Evolutionary conservation across 2,797 vertebrate species (phyloP), one percentile per base, ranked within the genome.

Genomic region (Tinamus major): DNA sequence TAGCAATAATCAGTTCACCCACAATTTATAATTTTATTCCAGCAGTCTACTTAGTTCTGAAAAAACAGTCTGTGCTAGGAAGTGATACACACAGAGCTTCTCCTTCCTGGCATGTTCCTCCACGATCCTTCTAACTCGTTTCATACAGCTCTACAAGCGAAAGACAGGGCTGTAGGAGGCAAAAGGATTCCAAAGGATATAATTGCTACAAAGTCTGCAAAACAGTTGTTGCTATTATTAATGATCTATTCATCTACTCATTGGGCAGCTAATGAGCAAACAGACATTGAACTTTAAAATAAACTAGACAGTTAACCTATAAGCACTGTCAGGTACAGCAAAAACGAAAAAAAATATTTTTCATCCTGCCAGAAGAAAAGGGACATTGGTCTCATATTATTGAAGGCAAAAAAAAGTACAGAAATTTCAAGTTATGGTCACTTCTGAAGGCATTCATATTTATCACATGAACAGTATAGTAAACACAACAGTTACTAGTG

Each of bases 171-270:
- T 93, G 87, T 20, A 74, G 44, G 56, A 79, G 83, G 83, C 44
- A 91, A 49, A 64, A 21, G 64, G 81, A 49, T 41, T 80, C 59
- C 21, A 8, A 53, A 80, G 20, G 24, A 26, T 27, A 44, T 79
- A 77, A 74, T 41, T 68, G 61, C 74, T 51, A 72, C 27, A 12
- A 31, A 48, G 61, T 76, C 87, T 81, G 76, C 87, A 79, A 42
- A 89, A 56, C 39, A 76, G 59, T 67, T 79, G 81, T 81, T 94
- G 39, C 77, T 84, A 1, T 56, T 85, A 41, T 74, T 92, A 86
- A 72, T 35, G 37, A 72, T 67, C 79, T 63, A 46, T 26, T 70
- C 67, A 70, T 67, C 79, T 67, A 46, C 23, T 74, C 67, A 62
- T 42, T 74, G 56, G 26, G 35, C 77, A 86, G 44, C 63, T 41